Evolutionary conservation across 2,888 invertebrate genomes (phyloP).

Genomic region (Stenichneumon culpator): DNA sequence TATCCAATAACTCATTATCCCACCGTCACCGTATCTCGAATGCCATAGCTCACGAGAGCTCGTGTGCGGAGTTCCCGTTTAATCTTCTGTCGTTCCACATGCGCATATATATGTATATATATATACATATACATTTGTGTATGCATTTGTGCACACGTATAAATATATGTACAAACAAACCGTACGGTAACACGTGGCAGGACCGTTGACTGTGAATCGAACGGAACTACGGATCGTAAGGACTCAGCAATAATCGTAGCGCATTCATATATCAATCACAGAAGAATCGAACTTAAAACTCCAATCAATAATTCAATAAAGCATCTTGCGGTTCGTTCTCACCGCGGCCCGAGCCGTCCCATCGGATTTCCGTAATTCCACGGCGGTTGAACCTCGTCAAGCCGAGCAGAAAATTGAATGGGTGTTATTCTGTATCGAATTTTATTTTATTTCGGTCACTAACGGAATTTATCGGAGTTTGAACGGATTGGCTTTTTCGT

Average conservation of each 20-base stretch:
- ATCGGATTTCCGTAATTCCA: not conserved
- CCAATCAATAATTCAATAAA: conserved; percentile 1
- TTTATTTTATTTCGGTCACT: no score
- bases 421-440: no score
- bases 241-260: not conserved
- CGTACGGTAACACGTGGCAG: not conserved
- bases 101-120: not conserved
- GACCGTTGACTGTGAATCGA: conserved; percentile 12
- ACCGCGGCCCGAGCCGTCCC: not conserved
- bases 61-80: conserved; percentile 19
- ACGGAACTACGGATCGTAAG: not conserved
- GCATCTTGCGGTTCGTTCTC: not conserved
- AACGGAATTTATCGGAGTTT: no score
- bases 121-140: no score
- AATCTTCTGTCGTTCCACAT: not conserved
- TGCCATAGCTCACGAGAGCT: conserved; percentile 42
- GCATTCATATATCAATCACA: not conserved
- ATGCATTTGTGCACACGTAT: no score
- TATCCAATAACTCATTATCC: conserved; percentile 64
- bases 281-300: conserved; percentile 5
- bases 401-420: no score
- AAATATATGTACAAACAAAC: not conserved
- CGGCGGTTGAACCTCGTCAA: no score
- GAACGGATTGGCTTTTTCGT: no score
- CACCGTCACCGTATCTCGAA: conserved; percentile 32